Conservation (phyloP, 2,797 vertebrate genomes). For the Scleropages formosus region DNA sequence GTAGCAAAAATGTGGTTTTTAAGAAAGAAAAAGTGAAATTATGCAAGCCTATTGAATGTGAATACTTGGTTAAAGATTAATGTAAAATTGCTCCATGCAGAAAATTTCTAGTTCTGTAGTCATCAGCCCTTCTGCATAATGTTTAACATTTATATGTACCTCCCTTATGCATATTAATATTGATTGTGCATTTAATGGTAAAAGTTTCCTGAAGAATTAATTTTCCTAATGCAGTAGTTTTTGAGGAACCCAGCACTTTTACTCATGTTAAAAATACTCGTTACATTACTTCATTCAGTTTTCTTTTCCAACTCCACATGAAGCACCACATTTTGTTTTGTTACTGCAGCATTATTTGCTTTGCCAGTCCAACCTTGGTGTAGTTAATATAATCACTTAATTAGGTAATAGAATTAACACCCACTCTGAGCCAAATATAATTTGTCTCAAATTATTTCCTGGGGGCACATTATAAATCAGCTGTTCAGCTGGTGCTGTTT, state of each 20-base stretch:
- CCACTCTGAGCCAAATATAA: conserved; percentile 22
- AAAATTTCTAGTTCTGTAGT: too few species aligned
- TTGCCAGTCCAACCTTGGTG: conserved; percentile 1
- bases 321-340: background rate
- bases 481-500: background rate
- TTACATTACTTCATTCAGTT: background rate
- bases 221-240: background rate
- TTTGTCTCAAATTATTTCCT: conserved; percentile 21
- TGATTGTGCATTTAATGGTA: too few species aligned
- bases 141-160: background rate
- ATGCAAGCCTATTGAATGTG: too few species aligned
- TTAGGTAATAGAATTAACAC: conserved; percentile 12
- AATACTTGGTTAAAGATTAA: too few species aligned
- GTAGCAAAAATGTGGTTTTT: background rate
- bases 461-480: conserved; percentile 1
- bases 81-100: too few species aligned
- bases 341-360: background rate
- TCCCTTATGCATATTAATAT: too few species aligned
- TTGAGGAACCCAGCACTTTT: background rate
- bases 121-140: background rate
- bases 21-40: too few species aligned
- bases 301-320: background rate
- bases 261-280: background rate
- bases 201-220: background rate
- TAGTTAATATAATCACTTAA: conserved; percentile 25